Evolutionary conservation across 2,113 vertebrate genomes (phyloP).

Genomic region (Zingel zingel): DNA sequence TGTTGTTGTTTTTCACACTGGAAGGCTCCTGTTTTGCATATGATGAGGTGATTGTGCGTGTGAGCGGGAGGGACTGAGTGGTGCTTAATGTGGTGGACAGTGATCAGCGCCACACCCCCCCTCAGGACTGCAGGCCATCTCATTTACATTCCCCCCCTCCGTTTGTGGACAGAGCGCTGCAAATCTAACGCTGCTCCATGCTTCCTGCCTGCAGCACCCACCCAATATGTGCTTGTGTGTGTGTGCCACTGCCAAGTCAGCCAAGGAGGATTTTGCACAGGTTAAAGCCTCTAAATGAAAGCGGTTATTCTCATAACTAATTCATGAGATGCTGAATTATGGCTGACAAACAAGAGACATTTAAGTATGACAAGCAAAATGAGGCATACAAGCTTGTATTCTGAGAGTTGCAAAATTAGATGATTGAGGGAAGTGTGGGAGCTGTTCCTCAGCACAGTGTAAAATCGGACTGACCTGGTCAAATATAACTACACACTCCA

Average conservation of each 20-base stretch:
- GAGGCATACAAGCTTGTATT: constrained; percentile 29
- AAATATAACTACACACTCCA: constrained; percentile 46
- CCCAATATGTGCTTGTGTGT: not conserved
- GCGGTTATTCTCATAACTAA: constrained; percentile 68
- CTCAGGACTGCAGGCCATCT: constrained; percentile 68
- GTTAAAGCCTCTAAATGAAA: constrained; percentile 69
- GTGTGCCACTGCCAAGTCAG: constrained; percentile 44
- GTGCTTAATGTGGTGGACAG: constrained; percentile 79
- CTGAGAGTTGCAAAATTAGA: constrained; percentile 26
- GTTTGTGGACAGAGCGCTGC: constrained; percentile 48
- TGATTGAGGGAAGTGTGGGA: constrained; percentile 31
- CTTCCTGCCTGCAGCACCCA: constrained; percentile 50
- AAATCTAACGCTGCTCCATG: constrained; percentile 26
- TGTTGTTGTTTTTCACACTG: constrained; percentile 74
- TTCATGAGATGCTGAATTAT: constrained; percentile 67
- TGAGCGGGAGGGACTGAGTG: constrained; percentile 58
- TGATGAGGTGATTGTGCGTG: constrained; percentile 73
- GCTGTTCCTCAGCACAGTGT: not conserved
- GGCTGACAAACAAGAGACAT: constrained; percentile 63
- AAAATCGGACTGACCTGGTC: constrained; percentile 53
- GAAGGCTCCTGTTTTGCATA: constrained; percentile 68
- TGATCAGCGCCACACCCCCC: constrained; percentile 51
- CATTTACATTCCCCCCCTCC: constrained; percentile 62
- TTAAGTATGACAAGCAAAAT: constrained; percentile 58
- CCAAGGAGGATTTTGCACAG: constrained; percentile 59